These are phyloP conservation scores for Drosophila lacertosa DNA, from an alignment of 1,140 invertebrate genomes.

Conservation along the genomic window DNA sequence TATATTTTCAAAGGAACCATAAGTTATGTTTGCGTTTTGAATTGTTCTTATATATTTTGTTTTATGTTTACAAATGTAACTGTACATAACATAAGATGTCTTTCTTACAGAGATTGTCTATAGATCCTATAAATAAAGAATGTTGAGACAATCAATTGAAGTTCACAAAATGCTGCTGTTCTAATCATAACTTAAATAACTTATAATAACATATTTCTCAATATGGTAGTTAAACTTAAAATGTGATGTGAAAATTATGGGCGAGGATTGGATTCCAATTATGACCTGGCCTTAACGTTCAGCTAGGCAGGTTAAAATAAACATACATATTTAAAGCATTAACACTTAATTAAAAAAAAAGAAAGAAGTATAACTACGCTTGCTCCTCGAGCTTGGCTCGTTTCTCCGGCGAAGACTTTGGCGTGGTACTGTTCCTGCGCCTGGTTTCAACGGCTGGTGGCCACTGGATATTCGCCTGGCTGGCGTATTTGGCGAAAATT, in stretches of 20 bases:
- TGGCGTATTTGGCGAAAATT: conserved; percentile 46
- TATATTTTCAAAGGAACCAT: too few species aligned
- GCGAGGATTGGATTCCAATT: conserved; percentile 5
- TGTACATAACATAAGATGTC: too few species aligned
- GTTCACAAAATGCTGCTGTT: too few species aligned
- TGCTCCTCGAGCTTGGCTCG: neutral
- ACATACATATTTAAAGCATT: conserved; percentile 2
- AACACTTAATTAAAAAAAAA: neutral
- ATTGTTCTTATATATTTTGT: too few species aligned
- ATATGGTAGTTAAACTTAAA: neutral
- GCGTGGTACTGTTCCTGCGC: neutral
- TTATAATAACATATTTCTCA: neutral
- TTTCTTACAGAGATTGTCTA: too few species aligned
- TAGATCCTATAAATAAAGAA: too few species aligned
- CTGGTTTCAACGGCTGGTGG: neutral
- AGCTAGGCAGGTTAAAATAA: neutral
- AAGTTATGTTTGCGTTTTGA: too few species aligned
- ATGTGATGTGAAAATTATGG: neutral
- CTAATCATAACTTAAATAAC: neutral
- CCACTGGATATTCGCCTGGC: neutral
- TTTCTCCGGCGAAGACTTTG: too few species aligned
- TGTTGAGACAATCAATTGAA: too few species aligned
- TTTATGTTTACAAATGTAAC: too few species aligned
- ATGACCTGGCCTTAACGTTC: neutral
- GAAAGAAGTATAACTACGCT: neutral